Conservation (phyloP, 2,797 vertebrate genomes). For the Diplodus sargus region DNA sequence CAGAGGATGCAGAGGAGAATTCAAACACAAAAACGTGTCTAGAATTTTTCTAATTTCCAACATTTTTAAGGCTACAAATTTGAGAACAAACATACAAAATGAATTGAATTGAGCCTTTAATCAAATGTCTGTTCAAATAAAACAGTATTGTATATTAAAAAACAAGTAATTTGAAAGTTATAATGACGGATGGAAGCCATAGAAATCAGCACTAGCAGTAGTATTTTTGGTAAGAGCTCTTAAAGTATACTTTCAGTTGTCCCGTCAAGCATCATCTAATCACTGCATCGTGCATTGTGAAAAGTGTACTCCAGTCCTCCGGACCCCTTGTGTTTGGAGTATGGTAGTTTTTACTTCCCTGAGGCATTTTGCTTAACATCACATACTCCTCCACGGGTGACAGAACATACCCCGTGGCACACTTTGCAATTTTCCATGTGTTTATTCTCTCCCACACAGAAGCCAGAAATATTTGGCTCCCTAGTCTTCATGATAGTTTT, state of each 20-base stretch:
- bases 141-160: background rate
- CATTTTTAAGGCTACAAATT: background rate
- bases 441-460: conserved; percentile 63
- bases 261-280: conserved; percentile 9
- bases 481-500: conserved; percentile 51
- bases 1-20: background rate
- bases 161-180: background rate
- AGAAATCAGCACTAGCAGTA: background rate
- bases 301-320: conserved; percentile 16
- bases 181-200: background rate
- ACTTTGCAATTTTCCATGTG: conserved; percentile 56
- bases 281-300: conserved; percentile 21
- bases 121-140: background rate
- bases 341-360: conserved; percentile 41
- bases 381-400: conserved; percentile 60
- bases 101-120: background rate
- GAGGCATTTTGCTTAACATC: conserved; percentile 62
- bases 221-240: background rate
- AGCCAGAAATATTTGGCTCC: conserved; percentile 45
- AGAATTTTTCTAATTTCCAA: too few species aligned
- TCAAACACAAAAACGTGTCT: background rate
- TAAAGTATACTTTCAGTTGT: background rate
- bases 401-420: conserved; percentile 66
- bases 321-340: conserved; percentile 23
- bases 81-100: too few species aligned